Evolutionary conservation across 2,113 vertebrate species (phyloP).

Genomic region (Passer domesticus): DNA sequence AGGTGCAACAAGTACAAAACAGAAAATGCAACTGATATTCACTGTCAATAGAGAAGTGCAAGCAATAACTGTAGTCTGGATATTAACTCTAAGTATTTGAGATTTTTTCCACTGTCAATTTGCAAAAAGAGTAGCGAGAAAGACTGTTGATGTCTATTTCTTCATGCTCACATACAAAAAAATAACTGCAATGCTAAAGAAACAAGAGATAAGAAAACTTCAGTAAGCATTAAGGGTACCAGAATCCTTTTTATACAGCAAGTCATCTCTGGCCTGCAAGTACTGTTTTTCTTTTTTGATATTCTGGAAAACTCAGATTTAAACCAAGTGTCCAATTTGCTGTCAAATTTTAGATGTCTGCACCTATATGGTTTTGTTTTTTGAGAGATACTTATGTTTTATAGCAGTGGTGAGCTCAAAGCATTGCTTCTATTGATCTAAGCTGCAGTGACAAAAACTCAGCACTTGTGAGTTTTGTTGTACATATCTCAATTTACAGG

Average conservation of each 20-base stretch:
- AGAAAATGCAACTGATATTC: not conserved
- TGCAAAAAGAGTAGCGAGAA: not conserved
- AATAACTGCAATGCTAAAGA: not conserved
- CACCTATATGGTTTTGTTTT: not conserved
- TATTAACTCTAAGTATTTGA: not conserved
- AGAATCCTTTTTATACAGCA: not conserved
- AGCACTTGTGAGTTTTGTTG: not conserved
- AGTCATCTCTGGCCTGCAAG: not conserved
- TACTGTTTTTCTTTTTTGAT: not conserved
- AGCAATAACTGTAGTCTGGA: not conserved
- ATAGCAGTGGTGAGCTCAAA: not conserved
- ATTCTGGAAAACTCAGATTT: not conserved
- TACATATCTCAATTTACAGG: not conserved
- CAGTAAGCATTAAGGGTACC: not conserved
- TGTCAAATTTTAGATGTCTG: not conserved
- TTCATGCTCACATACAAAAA: not conserved
- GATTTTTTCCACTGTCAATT: not conserved
- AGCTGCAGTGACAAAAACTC: not conserved
- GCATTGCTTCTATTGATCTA: not conserved
- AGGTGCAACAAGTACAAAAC: not conserved
- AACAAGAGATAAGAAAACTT: not conserved
- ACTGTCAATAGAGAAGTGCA: not conserved
- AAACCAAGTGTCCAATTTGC: not conserved
- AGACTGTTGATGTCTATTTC: not conserved
- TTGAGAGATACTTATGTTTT: not conserved